Base-by-base conservation (phyloP, 2,113 vertebrate genomes). In the Arothron firmamentum region DNA sequence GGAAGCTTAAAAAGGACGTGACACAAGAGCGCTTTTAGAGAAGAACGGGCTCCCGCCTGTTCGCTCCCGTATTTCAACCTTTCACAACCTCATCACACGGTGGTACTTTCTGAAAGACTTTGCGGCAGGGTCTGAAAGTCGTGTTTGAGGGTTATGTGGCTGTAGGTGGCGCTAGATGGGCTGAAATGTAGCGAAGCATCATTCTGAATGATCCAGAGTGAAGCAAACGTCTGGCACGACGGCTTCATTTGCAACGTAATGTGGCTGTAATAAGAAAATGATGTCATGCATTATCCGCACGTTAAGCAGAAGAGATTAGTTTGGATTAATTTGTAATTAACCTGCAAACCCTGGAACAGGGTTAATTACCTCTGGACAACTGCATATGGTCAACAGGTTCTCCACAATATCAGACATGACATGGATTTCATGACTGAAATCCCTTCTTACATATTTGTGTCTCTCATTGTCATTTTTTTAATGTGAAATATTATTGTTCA, bases 1-100 rank as follows among this genome's bases (percentile, higher is more conserved):
- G 86, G 79, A 88, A 74, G 87, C 84, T 83, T 71, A 75, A 80
- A 86, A 86, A 84, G 74, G 80, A 81, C 77, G 78, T 64, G 73
- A 79, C 79, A 73, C 56, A 20, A 6, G 50, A 67, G 61, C 81
- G 74, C 56, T 65, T 72, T 78, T 66, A 65, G 59, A 67, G 52
- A 18, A 63, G 70, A 64, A 56, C 65, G 56, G 17, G n/a, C 59
- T 41, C 18, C 23, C 55, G 64, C 61, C 17, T 21, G 31, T 48
- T 50, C 47, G 17, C 34, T 50, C 58, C 46, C 51, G 47, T 48
- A 65, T 62, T 68, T 65, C 50, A 63, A 18, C 38, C 47, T 42
- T 59, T 67, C 66, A 60, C 51, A n/a, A 51, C 70, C 51, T 13
- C 19, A 20, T 45, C 47, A 63, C 19, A 70, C 58, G 56, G 9